Evolutionary conservation across 2,113 vertebrate species (phyloP).

Genomic region (Parotia lawesii): DNA sequence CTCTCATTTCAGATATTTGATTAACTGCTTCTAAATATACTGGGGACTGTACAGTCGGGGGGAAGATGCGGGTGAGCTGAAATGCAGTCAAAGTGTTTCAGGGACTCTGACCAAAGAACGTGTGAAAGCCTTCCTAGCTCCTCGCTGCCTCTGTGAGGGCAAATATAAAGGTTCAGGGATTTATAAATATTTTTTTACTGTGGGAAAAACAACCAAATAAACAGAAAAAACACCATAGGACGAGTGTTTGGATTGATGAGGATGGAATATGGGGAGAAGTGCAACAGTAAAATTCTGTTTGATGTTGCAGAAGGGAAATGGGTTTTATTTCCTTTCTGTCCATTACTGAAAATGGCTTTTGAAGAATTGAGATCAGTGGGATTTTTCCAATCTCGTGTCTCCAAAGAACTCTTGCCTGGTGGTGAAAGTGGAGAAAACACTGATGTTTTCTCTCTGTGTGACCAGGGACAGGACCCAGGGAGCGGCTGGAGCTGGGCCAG

Average conservation of each 20-base stretch:
- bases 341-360: not conserved
- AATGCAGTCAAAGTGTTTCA: not conserved
- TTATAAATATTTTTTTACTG: not conserved
- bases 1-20: constrained; percentile 34
- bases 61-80: not conserved
- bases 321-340: not conserved
- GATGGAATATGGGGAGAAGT: not conserved
- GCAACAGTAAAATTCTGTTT: not conserved
- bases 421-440: not conserved
- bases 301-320: not conserved
- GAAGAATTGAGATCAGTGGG: not conserved
- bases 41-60: not conserved
- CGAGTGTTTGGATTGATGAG: not conserved
- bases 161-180: not conserved
- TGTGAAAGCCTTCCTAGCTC: not conserved
- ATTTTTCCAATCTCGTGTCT: not conserved
- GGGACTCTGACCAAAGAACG: not conserved
- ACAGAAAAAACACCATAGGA: not conserved
- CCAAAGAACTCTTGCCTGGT: not conserved
- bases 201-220: not conserved
- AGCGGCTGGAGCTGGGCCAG: rapidly evolving
- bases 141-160: not conserved
- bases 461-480: not conserved
- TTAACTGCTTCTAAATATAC: constrained; percentile 39
- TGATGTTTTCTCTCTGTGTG: not conserved